Conservation (phyloP, 2,888 invertebrate genomes). For the Steinernema carpocapsae region DNA sequence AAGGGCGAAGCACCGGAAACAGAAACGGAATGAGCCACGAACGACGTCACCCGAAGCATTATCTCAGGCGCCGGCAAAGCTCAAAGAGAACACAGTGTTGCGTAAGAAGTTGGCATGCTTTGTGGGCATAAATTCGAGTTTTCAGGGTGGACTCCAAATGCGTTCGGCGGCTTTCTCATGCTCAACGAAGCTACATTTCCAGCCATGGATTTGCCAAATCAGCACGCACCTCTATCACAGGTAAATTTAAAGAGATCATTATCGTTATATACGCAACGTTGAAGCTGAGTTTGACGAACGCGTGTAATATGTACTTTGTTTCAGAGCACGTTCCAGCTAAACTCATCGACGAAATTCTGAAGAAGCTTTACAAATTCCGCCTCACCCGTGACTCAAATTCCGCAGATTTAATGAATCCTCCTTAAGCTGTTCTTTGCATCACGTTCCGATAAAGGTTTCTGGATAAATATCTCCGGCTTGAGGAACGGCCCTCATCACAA, state of each 20-base stretch:
- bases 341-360: not conserved
- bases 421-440: too few relatives aligned
- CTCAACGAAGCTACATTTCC: conserved; percentile 3
- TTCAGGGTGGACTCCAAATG: conserved; percentile 11
- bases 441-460: too few relatives aligned
- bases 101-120: not conserved
- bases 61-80: not conserved
- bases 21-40: conserved; percentile 44
- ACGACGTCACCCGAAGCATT: not conserved
- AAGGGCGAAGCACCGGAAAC: conserved; percentile 49
- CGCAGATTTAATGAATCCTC: too few relatives aligned
- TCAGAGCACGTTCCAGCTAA: not conserved
- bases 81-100: conserved; percentile 18
- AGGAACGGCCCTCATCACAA: too few relatives aligned
- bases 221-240: not conserved
- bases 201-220: not conserved
- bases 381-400: not conserved
- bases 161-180: conserved; percentile 8
- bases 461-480: too few relatives aligned
- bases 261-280: too few relatives aligned
- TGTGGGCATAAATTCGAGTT: not conserved
- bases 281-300: too few relatives aligned
- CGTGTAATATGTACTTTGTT: not conserved
- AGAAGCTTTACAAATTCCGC: too few relatives aligned
- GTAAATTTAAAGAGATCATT: too few relatives aligned